Evolutionary conservation across 1,140 invertebrate genomes (phyloP).

Genomic region (Drosophila micromelanica): DNA sequence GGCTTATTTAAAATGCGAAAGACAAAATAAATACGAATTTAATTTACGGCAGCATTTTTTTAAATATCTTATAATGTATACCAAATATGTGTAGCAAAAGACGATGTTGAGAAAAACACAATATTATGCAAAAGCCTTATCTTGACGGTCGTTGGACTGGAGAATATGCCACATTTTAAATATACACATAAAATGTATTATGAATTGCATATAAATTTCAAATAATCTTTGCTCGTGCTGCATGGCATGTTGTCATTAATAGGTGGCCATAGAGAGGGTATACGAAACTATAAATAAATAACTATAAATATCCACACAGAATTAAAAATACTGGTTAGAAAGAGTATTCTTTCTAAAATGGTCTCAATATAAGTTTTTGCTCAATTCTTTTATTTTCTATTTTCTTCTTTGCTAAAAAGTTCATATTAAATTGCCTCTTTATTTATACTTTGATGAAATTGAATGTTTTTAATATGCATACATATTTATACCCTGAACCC

Average conservation of each 20-base stretch:
- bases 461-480: too few relatives aligned
- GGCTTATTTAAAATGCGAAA: constrained; percentile 57
- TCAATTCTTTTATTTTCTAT: too few relatives aligned
- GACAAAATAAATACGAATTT: constrained; percentile 61
- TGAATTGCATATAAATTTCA: constrained; percentile 66
- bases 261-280: neutral
- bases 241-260: neutral
- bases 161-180: constrained; percentile 48
- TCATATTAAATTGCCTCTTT: too few relatives aligned
- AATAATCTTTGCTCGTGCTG: constrained; percentile 19
- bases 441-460: too few relatives aligned
- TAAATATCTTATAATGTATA: constrained; percentile 32
- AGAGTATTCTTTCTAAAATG: neutral
- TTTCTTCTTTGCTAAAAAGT: too few relatives aligned
- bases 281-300: neutral
- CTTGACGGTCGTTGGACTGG: constrained; percentile 22
- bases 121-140: constrained; percentile 50
- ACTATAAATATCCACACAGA: neutral
- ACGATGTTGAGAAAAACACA: constrained; percentile 7
- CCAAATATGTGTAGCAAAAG: constrained; percentile 25
- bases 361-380: neutral
- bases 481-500: too few relatives aligned
- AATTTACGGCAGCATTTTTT: constrained; percentile 53
- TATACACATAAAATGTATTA: constrained; percentile 69
- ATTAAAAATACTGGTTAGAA: neutral